Evolutionary conservation across 2,888 invertebrate genomes (phyloP).

Genomic region (Meganola albula): DNA sequence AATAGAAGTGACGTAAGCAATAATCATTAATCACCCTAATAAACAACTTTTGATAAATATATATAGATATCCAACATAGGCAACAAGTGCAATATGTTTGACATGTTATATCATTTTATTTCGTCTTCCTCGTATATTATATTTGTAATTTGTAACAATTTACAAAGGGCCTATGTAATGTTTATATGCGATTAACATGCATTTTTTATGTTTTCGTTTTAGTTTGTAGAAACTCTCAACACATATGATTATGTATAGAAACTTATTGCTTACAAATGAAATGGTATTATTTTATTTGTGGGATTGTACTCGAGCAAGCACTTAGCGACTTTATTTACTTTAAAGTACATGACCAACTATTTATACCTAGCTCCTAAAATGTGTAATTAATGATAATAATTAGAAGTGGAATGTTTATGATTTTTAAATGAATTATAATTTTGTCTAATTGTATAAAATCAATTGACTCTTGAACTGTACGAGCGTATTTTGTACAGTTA

Average conservation of each 20-base stretch:
- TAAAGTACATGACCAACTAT: background rate
- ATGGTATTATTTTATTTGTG: slow-evolving; percentile 29
- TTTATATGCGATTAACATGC: slow-evolving; percentile 43
- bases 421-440: background rate
- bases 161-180: slow-evolving; percentile 47
- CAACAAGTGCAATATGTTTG: slow-evolving; percentile 41
- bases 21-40: too few relatives aligned
- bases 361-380: background rate
- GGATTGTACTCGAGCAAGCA: slow-evolving; percentile 27
- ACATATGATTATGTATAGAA: slow-evolving; percentile 33
- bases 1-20: slow-evolving; percentile 1
- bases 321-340: slow-evolving; percentile 22
- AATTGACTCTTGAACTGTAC: too few relatives aligned
- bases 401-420: slow-evolving; percentile 11
- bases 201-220: slow-evolving; percentile 38
- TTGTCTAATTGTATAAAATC: background rate
- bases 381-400: slow-evolving; percentile 8
- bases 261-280: slow-evolving; percentile 34
- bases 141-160: slow-evolving; percentile 41
- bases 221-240: slow-evolving; percentile 36
- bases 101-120: slow-evolving; percentile 32
- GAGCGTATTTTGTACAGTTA: background rate
- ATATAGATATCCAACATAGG: slow-evolving; percentile 12
- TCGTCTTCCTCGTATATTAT: slow-evolving; percentile 46
- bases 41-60: slow-evolving; percentile 20